Evolutionary conservation across 2,888 invertebrate species (phyloP), one percentile per base, ranked within the genome.

Genomic region (Adelognathus sp.): DNA sequence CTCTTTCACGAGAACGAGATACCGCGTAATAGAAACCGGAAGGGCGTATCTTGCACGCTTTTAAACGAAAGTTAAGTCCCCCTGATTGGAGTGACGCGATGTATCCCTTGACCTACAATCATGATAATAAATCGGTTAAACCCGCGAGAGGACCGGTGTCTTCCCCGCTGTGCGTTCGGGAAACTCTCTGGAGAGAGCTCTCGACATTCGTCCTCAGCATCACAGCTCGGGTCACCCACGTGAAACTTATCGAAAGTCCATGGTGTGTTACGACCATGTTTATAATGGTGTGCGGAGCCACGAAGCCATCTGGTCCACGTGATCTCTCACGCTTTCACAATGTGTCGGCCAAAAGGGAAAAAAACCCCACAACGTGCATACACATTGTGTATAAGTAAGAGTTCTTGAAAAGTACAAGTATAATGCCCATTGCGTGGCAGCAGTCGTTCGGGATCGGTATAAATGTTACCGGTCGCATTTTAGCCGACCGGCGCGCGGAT

Each of bases 251-350:
- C 63, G 63, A 73, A 78, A 73, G 73, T 69, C 54, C 61, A 67
- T 50, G 67, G 63, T 18, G 63, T 27, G 11, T 63, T 5, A 24
- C 18, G 21, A 27, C 63, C 54, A 56, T 44, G 31, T 27, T 14
- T 39, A 14, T 16, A 50, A 67, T 67, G 27, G 16, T 24, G 41
- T 39, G 5, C 14, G 18, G 63, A 69, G 54, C 61, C 29, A 61
- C n/a, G 41, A 29, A 60, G 52, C 71, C 72, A 79, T 79, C 75
- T 80, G 83, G 80, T 77, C 84, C 87, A 85, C 83, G 83, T 86
- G 82, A 76, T 86, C 86, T n/a, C n/a, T 86, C 86, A 84, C 88
- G 88, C 89, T 90, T 89, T 89, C 89, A 88, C 89, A 86, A 87
- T 71, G 85, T 86, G 85, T 85, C 84, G 83, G 80, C 75, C 21